Evolutionary conservation across 2,113 vertebrate genomes (phyloP).

Genomic region (Oncorhynchus gorbuscha): DNA sequence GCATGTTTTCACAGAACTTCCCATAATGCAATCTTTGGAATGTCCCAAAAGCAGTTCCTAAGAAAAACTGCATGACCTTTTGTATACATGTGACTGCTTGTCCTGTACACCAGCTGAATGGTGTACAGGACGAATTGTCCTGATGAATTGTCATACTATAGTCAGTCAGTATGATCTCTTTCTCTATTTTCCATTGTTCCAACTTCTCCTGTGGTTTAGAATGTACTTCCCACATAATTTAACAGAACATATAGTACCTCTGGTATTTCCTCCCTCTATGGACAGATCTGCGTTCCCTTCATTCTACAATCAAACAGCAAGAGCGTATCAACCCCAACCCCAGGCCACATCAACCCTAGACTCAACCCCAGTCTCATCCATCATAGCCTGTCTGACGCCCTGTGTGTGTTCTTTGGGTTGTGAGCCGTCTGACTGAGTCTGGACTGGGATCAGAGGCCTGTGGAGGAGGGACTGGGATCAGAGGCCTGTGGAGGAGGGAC

Average conservation of each 20-base stretch:
- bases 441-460: neutral
- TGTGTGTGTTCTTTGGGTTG: neutral
- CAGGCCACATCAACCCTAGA: conserved; percentile 23
- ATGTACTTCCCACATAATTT: conserved; percentile 21
- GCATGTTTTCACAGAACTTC: too few species aligned
- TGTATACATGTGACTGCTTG: too few species aligned
- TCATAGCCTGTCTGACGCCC: conserved; percentile 43
- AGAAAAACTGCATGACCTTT: too few species aligned
- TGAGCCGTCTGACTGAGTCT: neutral
- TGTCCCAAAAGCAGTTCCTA: too few species aligned
- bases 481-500: neutral
- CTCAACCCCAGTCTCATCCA: conserved; percentile 47
- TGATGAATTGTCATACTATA: too few species aligned
- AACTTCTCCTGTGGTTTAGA: conserved; percentile 16
- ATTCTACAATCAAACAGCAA: conserved; percentile 27
- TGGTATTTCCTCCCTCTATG: neutral
- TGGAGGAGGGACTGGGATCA: neutral
- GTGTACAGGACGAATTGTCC: too few species aligned
- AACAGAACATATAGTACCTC: neutral
- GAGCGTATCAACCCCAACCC: conserved; percentile 23
- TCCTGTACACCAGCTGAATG: too few species aligned
- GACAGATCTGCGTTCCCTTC: conserved; percentile 22
- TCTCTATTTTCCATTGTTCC: conserved; percentile 4
- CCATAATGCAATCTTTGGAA: too few species aligned
- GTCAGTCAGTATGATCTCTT: neutral